Percentiles rank a stretch among this genome's conserved stretches.
These are phyloP conservation scores for Eudemis profundana DNA, from an alignment of 2,888 invertebrate genomes.

Conservation along the genomic window DNA sequence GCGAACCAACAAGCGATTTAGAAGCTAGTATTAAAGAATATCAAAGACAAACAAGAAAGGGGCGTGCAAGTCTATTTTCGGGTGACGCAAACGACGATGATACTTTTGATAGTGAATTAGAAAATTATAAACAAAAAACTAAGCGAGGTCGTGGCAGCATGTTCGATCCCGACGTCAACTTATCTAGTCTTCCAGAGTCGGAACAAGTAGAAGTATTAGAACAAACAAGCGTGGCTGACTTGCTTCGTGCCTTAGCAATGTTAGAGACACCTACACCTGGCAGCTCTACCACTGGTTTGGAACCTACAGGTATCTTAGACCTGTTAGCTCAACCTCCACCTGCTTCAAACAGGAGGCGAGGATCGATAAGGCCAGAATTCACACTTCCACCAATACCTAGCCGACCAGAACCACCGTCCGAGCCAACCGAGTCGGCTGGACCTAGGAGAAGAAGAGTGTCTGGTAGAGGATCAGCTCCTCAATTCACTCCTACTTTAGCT, in stretches of 20 bases:
- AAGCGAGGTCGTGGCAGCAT: constrained; percentile 75
- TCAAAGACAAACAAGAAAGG: constrained; percentile 67
- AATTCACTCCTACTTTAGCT: constrained; percentile 77
- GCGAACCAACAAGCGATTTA: constrained; percentile 64
- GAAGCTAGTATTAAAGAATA: constrained; percentile 76
- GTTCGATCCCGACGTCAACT: constrained; percentile 78
- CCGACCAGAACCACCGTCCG: constrained; percentile 57
- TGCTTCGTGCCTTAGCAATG: constrained; percentile 91
- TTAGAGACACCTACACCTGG: constrained; percentile 77
- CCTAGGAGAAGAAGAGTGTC: constrained; percentile 75
- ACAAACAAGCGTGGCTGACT: constrained; percentile 93
- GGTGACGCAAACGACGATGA: constrained; percentile 62
- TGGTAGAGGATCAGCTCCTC: constrained; percentile 72
- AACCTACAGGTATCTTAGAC: constrained; percentile 63
- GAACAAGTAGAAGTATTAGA: constrained; percentile 88
- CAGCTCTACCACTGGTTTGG: constrained; percentile 50
- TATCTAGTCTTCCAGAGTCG: constrained; percentile 69
- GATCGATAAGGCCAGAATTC: constrained; percentile 72
- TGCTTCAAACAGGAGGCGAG: constrained; percentile 63
- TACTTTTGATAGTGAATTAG: constrained; percentile 66
- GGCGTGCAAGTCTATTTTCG: constrained; percentile 65
- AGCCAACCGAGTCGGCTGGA: constrained; percentile 61
- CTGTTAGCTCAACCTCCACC: constrained; percentile 59
- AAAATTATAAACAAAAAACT: constrained; percentile 73
- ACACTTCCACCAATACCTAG: constrained; percentile 59